Percentiles rank a stretch among this genome's conserved stretches.
phyloP scores from a whole-genome alignment of 2,888 invertebrate species.

The Eupithecia pulchellata region DNA sequence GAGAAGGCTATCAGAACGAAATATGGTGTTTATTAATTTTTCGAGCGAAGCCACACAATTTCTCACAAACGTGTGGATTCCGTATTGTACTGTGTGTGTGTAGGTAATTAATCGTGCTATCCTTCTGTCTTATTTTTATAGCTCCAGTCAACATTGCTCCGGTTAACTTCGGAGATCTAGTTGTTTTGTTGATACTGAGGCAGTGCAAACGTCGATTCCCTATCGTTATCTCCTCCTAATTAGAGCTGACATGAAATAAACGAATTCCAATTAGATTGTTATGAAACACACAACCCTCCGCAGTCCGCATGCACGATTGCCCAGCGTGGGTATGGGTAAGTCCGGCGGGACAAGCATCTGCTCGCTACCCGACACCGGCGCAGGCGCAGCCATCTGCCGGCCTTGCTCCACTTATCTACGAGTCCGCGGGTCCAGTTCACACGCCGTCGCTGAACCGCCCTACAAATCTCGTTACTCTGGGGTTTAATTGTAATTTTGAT shows the following conservation, averaged over 20 bases:
- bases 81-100: too few species aligned
- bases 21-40: background rate
- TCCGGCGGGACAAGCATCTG: constrained; percentile 42
- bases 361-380: constrained; percentile 52
- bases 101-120: background rate
- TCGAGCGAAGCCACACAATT: background rate
- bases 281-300: background rate
- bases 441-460: background rate
- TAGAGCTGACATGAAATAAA: background rate
- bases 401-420: constrained; percentile 29
- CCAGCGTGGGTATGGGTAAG: constrained; percentile 14
- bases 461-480: constrained; percentile 13
- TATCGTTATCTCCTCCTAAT: background rate
- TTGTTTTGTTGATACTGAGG: background rate
- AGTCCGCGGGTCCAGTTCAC: constrained; percentile 22
- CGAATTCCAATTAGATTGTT: background rate
- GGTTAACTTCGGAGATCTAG: background rate
- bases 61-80: background rate
- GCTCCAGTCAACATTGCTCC: background rate
- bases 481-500: too few species aligned
- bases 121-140: background rate
- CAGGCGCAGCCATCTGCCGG: constrained; percentile 28
- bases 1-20: background rate
- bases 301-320: background rate
- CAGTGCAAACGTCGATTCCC: background rate